These are phyloP conservation scores for Dipodomys merriami DNA, from an alignment of 2,113 vertebrate species.

Conservation along the genomic window DNA sequence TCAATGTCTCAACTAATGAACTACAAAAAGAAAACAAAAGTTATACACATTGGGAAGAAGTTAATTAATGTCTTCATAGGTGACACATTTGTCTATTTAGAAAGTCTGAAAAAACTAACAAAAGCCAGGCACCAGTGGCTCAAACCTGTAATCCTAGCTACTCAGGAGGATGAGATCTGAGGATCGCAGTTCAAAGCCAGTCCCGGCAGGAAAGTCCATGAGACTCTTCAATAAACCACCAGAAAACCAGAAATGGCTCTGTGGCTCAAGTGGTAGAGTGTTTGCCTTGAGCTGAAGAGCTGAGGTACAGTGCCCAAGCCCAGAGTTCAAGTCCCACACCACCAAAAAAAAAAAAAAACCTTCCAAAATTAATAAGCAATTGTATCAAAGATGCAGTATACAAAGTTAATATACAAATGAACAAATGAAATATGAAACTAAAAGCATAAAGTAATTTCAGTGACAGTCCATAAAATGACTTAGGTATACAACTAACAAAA, in stretches of 20 bases:
- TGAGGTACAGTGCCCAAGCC: too few relatives aligned
- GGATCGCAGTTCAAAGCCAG: too few relatives aligned
- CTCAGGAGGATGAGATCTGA: too few relatives aligned
- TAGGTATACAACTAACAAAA: constrained; percentile 4
- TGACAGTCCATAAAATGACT: constrained; percentile 17
- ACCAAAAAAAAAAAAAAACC: background rate
- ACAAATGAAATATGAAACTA: background rate
- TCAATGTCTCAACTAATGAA: background rate
- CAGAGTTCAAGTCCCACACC: too few relatives aligned
- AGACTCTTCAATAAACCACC: too few relatives aligned
- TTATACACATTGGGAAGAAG: background rate
- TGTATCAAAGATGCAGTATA: background rate
- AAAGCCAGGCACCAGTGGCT: too few relatives aligned
- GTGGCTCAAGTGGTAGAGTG: too few relatives aligned
- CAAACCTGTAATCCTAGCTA: too few relatives aligned
- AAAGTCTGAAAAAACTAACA: background rate
- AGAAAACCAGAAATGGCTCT: too few relatives aligned
- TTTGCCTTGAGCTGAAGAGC: too few relatives aligned
- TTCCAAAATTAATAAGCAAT: background rate
- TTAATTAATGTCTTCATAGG: background rate
- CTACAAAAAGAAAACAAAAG: background rate
- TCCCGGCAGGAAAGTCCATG: too few relatives aligned
- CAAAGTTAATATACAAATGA: background rate
- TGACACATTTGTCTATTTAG: background rate
- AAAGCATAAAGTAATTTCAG: background rate